A percentile compares a stretch with the other conserved stretches of the same genome.
Conservation (phyloP, 2,113 vertebrate species). For the Hepsetus odoe region DNA sequence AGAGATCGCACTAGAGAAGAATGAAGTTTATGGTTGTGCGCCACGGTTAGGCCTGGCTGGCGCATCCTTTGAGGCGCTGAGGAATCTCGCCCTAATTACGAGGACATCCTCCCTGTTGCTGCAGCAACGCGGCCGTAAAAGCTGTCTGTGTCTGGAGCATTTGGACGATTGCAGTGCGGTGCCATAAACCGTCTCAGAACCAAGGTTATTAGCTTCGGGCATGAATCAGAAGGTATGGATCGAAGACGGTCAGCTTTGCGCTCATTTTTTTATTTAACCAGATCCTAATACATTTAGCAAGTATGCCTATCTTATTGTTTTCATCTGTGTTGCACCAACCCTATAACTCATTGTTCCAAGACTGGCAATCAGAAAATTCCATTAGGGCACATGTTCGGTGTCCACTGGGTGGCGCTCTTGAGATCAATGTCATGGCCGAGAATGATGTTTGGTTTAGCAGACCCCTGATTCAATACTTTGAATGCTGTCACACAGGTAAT, state of each 20-base stretch:
- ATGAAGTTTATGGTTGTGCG: constrained; percentile 79
- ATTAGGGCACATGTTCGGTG: neutral
- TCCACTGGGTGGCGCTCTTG: constrained; percentile 90
- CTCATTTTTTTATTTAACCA: neutral
- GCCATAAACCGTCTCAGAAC: constrained; percentile 86
- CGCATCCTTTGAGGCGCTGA: constrained; percentile 83
- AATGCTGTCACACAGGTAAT: neutral
- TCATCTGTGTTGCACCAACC: neutral
- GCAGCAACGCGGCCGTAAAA: constrained; percentile 95
- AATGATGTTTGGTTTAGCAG: constrained; percentile 56
- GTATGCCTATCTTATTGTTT: neutral
- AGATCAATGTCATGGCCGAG: constrained; percentile 98
- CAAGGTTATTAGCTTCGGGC: constrained; percentile 85
- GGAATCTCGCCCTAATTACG: constrained; percentile 95
- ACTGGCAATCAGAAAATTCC: too few relatives aligned
- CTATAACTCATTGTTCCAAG: neutral
- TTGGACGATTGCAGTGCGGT: constrained; percentile 81
- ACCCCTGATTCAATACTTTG: constrained; percentile 43
- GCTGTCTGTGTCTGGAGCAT: constrained; percentile 82
- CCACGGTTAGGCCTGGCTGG: constrained; percentile 80
- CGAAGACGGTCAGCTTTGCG: constrained; percentile 31
- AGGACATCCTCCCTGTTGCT: constrained; percentile 76
- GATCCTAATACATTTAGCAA: neutral
- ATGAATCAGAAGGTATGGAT: constrained; percentile 69
- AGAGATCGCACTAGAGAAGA: constrained; percentile 69